Evolutionary conservation across 2,888 invertebrate genomes (phyloP), one percentile per base, ranked within the genome.

Genomic region (Masnerella sp.): DNA sequence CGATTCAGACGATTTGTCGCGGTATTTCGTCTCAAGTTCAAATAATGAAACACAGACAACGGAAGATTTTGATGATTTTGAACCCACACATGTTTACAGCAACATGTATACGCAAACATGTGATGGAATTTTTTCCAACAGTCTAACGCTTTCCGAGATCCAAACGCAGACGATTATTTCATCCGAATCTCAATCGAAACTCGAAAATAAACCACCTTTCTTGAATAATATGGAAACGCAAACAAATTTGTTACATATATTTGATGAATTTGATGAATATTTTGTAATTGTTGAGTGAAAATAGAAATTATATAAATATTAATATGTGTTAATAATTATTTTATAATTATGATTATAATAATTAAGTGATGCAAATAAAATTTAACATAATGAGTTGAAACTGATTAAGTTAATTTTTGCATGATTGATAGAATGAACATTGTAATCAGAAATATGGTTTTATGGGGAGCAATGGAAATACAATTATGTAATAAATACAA

Each of bases 101-200:
- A 88, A 90, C 76, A 89, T 87, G 75, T 88, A 87, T 69, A 90
- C 90, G 11, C 89, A 89, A 81, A 90, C 90, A 1, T 91, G 90
- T 78, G 90, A 90, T 64, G 89, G 90, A 43, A 88, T 90, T 36
- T 83, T 91, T 20, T 83, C 89, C 2, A 84, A 88, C 3, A 91
- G 90, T 77, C 85, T 92, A 22, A 90, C 88, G n/a, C 85, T 91
- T 34, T 89, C 90, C 14, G 89, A 92, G 77, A 92, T 90, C 65
- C 91, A 92, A 81, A 92, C 92, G 0, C 92, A 92, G 83, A 92
- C 92, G 0, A 88, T 89, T 42, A 90, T 90, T 89, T 84, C 89
- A 22, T 86, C 91, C 0, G 91, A 91, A 82, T 91, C 91, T 8
- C 91, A 91, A 83, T 91, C 91, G 0, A 84, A 83, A 56, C 17